These are phyloP conservation scores for Girardia tigrina DNA, from an alignment of 2,888 invertebrate species.

Conservation along the genomic window DNA sequence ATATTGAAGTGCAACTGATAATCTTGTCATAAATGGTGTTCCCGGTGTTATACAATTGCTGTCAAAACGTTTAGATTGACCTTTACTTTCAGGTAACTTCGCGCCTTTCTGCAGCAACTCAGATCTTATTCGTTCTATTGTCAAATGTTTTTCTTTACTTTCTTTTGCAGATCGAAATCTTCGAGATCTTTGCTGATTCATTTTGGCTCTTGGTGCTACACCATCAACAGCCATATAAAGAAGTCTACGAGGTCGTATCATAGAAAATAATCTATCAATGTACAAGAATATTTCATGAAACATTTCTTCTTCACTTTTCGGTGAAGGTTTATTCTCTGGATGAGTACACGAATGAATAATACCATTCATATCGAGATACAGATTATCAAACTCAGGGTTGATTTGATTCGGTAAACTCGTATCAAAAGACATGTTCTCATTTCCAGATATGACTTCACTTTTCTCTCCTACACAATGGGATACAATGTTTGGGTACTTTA, in stretches of 20 bases:
- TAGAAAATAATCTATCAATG: slow-evolving; percentile 80
- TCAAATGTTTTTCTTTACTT: slow-evolving; percentile 61
- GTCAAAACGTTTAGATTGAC: slow-evolving; percentile 83
- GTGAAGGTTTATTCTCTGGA: slow-evolving; percentile 87
- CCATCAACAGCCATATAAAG: slow-evolving; percentile 99
- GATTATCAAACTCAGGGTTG: slow-evolving; percentile 72
- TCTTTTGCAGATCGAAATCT: slow-evolving; percentile 93
- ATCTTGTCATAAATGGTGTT: slow-evolving; percentile 86
- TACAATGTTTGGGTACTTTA: slow-evolving; percentile 89
- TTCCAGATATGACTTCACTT: background rate
- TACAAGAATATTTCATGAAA: slow-evolving; percentile 98
- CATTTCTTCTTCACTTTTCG: slow-evolving; percentile 98
- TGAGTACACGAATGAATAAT: slow-evolving; percentile 99
- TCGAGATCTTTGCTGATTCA: slow-evolving; percentile 95
- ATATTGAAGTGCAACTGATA: slow-evolving; percentile 64
- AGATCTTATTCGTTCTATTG: slow-evolving; percentile 49
- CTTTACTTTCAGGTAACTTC: slow-evolving; percentile 58
- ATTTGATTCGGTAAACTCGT: slow-evolving; percentile 80
- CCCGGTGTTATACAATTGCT: slow-evolving; percentile 97
- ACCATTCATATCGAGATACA: slow-evolving; percentile 98
- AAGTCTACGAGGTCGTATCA: slow-evolving; percentile 72
- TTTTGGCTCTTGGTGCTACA: slow-evolving; percentile 92
- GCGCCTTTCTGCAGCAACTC: slow-evolving; percentile 50
- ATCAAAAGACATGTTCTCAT: slow-evolving; percentile 58
- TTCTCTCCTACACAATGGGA: slow-evolving; percentile 76